Percentiles rank a stretch among this genome's conserved stretches.
Evolutionary conservation across 1,140 invertebrate species (phyloP).

Genomic region (Drosophila pectinifera): DNA sequence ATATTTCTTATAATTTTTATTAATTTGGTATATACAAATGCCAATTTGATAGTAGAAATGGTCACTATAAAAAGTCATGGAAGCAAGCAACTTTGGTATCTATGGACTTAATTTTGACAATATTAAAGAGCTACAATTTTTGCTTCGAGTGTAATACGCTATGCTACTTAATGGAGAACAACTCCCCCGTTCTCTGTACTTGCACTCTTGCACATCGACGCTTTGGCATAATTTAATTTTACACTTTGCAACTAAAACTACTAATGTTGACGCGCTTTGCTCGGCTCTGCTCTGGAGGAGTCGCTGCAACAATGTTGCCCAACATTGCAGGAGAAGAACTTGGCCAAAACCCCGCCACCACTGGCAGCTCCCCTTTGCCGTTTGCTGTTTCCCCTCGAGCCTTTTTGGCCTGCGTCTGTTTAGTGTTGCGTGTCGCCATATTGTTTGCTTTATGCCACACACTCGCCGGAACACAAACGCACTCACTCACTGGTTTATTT

Average conservation of each 20-base stretch:
- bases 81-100: too few species aligned
- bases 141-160: constrained; percentile 12
- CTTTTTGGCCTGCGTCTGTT: constrained; percentile 54
- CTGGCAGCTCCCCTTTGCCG: not conserved
- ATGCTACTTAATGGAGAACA: constrained; percentile 43
- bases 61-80: too few species aligned
- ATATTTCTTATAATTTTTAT: not conserved
- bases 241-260: constrained; percentile 56
- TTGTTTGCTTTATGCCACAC: constrained; percentile 80
- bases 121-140: not conserved
- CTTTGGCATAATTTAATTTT: constrained; percentile 72
- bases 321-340: constrained; percentile 5
- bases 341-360: constrained; percentile 14
- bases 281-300: constrained; percentile 5
- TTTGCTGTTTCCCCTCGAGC: constrained; percentile 7
- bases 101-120: too few species aligned
- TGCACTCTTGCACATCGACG: constrained; percentile 47
- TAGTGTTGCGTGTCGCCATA: constrained; percentile 82
- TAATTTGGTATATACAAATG: not conserved
- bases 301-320: constrained; percentile 70
- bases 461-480: constrained; percentile 49
- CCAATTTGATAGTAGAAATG: too few species aligned
- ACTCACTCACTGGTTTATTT: constrained; percentile 63
- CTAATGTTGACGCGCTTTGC: constrained; percentile 60
- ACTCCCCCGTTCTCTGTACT: not conserved